A percentile compares a stretch with the other conserved stretches of the same genome.
Conservation (phyloP, 2,797 vertebrate genomes). For the Onychomys torridus region DNA sequence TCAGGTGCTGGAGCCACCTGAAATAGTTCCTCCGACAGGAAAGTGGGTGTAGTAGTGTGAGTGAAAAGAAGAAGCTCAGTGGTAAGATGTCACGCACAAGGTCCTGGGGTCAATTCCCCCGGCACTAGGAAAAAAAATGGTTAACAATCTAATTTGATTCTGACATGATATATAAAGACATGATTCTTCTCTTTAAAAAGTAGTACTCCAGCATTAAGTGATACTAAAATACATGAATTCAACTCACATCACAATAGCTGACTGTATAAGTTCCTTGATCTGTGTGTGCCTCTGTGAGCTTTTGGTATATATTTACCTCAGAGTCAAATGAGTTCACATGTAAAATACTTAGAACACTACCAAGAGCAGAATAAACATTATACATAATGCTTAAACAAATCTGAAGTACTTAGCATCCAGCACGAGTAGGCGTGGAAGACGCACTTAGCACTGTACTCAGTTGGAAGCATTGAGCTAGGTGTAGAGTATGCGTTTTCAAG, state of each 20-base stretch:
- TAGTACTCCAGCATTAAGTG: neutral
- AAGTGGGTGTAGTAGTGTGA: neutral
- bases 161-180: neutral
- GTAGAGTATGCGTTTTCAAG: neutral
- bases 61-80: neutral
- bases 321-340: slow-evolving; percentile 11
- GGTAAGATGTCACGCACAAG: neutral
- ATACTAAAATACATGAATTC: slow-evolving; percentile 19
- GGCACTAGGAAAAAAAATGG: neutral
- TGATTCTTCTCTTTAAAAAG: neutral
- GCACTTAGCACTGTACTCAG: neutral
- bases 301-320: neutral
- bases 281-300: neutral
- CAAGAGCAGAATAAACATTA: neutral
- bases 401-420: neutral
- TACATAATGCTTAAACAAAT: neutral
- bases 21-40: neutral
- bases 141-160: slow-evolving; percentile 15
- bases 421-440: neutral
- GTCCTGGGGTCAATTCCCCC: neutral
- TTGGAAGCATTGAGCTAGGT: neutral
- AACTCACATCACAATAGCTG: neutral
- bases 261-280: neutral
- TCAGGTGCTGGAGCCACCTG: neutral
- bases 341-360: slow-evolving; percentile 9